Percentiles rank a stretch among this genome's conserved stretches.
phyloP scores from a whole-genome alignment of 1,140 invertebrate species.

The Harpegnathos saltator region DNA sequence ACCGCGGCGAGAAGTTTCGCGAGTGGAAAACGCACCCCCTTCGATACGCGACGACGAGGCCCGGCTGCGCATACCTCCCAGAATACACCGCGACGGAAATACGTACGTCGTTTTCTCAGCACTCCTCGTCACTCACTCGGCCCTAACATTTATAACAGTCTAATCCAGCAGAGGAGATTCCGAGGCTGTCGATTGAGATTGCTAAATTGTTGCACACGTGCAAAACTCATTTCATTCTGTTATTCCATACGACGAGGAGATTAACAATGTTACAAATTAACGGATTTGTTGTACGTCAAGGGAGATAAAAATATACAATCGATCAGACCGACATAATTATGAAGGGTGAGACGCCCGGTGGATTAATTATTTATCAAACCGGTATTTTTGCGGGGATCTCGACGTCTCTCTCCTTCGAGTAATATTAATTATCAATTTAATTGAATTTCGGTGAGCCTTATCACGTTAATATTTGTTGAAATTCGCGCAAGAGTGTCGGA shows the following conservation, averaged over 20 bases:
- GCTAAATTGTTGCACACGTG: not conserved
- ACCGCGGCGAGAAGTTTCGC: slow-evolving; percentile 45
- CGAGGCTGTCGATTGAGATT: not conserved
- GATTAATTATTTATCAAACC: too few relatives aligned
- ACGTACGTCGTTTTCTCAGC: slow-evolving; percentile 62
- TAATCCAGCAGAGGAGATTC: slow-evolving; percentile 2
- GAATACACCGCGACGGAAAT: slow-evolving; percentile 76
- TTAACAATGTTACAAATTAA: too few relatives aligned
- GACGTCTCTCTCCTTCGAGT: too few relatives aligned
- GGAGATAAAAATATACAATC: too few relatives aligned
- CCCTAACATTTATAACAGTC: slow-evolving; percentile 61
- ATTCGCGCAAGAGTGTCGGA: too few relatives aligned
- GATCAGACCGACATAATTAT: too few relatives aligned
- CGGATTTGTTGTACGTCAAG: too few relatives aligned
- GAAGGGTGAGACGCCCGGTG: too few relatives aligned
- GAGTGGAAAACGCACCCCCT: slow-evolving; percentile 64
- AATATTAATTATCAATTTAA: too few relatives aligned
- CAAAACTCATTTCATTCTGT: not conserved
- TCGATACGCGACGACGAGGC: slow-evolving; percentile 41
- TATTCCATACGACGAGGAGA: not conserved
- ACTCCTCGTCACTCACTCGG: slow-evolving; percentile 64
- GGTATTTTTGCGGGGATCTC: too few relatives aligned
- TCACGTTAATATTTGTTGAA: too few relatives aligned
- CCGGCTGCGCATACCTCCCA: slow-evolving; percentile 70
- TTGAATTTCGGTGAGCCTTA: too few relatives aligned